phyloP scores from a whole-genome alignment of 2,797 vertebrate species.

The Ctenopoma multispine region DNA sequence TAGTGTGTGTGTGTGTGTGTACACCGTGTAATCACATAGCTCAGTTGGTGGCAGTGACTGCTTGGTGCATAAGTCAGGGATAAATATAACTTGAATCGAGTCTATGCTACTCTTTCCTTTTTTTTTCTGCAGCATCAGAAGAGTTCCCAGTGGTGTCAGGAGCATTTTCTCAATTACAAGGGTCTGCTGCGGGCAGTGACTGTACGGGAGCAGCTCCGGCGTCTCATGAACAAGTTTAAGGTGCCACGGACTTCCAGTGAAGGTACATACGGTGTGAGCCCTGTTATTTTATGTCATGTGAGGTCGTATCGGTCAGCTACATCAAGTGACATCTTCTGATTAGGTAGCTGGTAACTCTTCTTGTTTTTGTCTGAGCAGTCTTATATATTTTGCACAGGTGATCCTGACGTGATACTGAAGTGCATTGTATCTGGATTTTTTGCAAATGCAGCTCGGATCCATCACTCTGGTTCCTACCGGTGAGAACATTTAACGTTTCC shows the following conservation, averaged over 20 bases:
- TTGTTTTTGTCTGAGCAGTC: not conserved
- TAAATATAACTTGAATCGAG: constrained; percentile 15
- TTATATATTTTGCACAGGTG: constrained; percentile 82
- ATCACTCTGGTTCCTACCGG: constrained; percentile 97
- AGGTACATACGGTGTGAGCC: constrained; percentile 79
- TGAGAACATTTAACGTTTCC: constrained; percentile 55
- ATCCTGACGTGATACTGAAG: constrained; percentile 95
- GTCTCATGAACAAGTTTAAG: constrained; percentile 97
- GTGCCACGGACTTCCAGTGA: constrained; percentile 95
- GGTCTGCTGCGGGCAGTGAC: constrained; percentile 92
- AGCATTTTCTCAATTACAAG: constrained; percentile 98
- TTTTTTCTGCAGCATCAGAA: constrained; percentile 90
- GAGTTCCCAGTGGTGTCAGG: constrained; percentile 98
- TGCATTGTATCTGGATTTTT: constrained; percentile 98
- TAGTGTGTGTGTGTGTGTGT: not conserved
- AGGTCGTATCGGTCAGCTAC: rapidly evolving
- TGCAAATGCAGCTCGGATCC: constrained; percentile 95
- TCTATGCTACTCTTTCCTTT: not conserved
- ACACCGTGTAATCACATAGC: not conserved
- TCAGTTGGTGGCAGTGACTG: constrained; percentile 10
- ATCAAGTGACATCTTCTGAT: not conserved
- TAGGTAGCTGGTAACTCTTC: not conserved
- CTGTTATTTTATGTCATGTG: not conserved
- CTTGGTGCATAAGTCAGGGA: not conserved
- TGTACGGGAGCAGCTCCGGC: constrained; percentile 95